Percentiles rank a stretch among this genome's conserved stretches.
These are phyloP conservation scores for Penaeus vannamei DNA, from an alignment of 1,140 invertebrate genomes.

Conservation along the genomic window DNA sequence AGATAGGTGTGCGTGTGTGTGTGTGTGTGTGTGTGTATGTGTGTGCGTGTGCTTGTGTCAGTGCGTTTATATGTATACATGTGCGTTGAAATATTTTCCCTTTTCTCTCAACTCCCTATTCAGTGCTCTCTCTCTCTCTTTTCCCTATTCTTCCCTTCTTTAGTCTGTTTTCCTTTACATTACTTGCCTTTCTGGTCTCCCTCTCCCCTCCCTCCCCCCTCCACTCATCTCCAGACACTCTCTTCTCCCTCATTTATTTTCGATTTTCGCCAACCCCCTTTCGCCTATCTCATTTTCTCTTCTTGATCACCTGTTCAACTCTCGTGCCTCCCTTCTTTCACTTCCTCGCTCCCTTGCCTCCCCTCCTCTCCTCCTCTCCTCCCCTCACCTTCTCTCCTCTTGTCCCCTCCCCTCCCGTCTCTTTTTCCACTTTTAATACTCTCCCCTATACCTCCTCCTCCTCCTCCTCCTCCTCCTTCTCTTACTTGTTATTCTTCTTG, in stretches of 20 bases:
- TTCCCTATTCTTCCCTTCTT: no score
- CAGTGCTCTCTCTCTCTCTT: neutral
- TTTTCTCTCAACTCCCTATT: neutral
- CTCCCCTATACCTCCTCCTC: neutral
- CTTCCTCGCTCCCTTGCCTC: neutral
- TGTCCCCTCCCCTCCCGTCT: neutral
- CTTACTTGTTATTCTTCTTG: neutral
- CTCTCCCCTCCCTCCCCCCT: neutral
- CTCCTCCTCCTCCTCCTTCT: neutral
- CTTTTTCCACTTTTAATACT: neutral
- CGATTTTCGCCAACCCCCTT: neutral
- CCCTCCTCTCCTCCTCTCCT: neutral
- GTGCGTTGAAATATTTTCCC: neutral
- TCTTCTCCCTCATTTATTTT: neutral
- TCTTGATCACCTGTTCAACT: neutral
- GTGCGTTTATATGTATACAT: no score
- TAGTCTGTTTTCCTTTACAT: no score
- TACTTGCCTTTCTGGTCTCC: no score
- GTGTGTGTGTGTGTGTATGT: no score
- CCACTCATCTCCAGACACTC: neutral
- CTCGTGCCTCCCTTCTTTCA: neutral
- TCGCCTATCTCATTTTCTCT: neutral
- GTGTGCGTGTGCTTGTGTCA: no score
- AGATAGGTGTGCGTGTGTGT: no score
- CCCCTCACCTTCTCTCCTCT: neutral